Conservation (phyloP, 1,140 invertebrate species). For the Drosophila bocqueti region DNA sequence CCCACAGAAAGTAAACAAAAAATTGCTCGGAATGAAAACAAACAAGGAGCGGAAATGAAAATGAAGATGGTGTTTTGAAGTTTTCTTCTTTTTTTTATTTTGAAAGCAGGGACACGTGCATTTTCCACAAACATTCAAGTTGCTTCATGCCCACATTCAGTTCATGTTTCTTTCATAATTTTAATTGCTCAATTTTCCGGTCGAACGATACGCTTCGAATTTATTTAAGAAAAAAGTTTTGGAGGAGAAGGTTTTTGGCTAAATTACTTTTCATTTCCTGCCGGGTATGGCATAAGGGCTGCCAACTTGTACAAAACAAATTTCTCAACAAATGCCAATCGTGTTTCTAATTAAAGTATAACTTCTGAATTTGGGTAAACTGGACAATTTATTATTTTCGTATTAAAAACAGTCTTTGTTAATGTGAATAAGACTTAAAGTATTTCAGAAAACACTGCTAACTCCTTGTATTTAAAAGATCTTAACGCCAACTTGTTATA, state of each 20-base stretch:
- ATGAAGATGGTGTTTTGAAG: constrained; percentile 21
- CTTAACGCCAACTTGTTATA: background rate
- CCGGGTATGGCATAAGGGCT: background rate
- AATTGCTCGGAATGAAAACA: constrained; percentile 23
- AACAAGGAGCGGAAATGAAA: constrained; percentile 18
- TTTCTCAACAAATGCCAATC: too few relatives aligned
- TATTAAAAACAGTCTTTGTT: background rate
- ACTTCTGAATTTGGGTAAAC: background rate
- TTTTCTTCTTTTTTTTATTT: background rate
- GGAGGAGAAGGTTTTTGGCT: background rate
- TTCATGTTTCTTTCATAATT: constrained; percentile 39
- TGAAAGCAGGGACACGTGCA: constrained; percentile 2
- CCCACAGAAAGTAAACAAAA: constrained; percentile 3
- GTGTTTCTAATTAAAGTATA: background rate
- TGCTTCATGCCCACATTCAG: constrained; percentile 6
- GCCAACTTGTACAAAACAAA: background rate
- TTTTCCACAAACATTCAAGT: constrained; percentile 14
- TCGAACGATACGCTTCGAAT: constrained; percentile 2
- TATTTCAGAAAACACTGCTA: background rate
- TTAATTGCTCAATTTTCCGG: constrained; percentile 44
- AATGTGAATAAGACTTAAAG: background rate
- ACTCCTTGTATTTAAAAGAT: background rate
- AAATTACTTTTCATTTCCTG: background rate
- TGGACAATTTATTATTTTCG: background rate
- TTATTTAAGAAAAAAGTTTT: constrained; percentile 1